Evolutionary conservation across 2,113 vertebrate genomes (phyloP).

Genomic region (Psophia crepitans): DNA sequence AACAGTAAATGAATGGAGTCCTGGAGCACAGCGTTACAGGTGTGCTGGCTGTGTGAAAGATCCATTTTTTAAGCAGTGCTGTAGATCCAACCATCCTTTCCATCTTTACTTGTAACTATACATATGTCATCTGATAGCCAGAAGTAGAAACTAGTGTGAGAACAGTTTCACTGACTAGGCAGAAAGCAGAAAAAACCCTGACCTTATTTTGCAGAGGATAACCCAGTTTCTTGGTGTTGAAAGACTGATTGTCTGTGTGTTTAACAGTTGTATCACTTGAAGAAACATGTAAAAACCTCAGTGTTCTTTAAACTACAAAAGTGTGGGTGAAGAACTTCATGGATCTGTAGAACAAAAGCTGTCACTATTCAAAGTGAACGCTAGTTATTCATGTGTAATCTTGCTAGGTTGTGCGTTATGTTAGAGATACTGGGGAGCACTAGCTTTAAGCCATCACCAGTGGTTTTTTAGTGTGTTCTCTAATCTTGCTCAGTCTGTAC

Average conservation of each 20-base stretch:
- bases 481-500: background rate
- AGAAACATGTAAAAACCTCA: background rate
- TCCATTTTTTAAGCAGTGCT: background rate
- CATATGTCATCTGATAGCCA: rapidly evolving
- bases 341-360: background rate
- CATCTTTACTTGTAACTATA: background rate
- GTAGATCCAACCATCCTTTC: background rate
- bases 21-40: background rate
- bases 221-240: background rate
- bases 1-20: background rate
- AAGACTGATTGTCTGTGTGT: background rate
- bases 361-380: background rate
- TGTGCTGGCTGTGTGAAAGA: background rate
- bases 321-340: background rate
- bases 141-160: background rate
- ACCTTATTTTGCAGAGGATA: background rate
- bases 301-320: background rate
- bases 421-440: background rate
- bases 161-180: background rate
- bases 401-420: background rate
- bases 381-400: background rate
- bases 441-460: background rate
- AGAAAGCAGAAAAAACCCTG: background rate
- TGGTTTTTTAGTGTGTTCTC: background rate
- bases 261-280: background rate